A percentile compares a stretch with the other conserved stretches of the same genome.
Conservation (phyloP, 2,888 invertebrate genomes). For the Amphipyra berbera region DNA sequence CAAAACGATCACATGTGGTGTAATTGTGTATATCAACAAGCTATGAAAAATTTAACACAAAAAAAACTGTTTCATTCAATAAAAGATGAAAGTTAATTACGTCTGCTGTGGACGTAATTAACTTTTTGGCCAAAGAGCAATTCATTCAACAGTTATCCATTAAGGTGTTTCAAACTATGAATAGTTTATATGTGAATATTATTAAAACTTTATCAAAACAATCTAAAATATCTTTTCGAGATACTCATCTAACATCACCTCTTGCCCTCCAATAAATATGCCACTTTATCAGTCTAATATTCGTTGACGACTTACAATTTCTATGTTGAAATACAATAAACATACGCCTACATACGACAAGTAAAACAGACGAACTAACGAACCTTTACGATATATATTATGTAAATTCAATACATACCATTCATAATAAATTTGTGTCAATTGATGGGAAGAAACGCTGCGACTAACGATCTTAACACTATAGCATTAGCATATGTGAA, state of each 20-base stretch:
- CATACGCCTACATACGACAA: conserved; percentile 40
- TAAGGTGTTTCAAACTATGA: conserved; percentile 8
- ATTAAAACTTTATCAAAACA: conserved; percentile 5
- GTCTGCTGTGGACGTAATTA: neutral
- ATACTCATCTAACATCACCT: conserved; percentile 41
- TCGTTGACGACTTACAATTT: conserved; percentile 30
- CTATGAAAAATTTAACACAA: too few species aligned
- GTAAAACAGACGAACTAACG: conserved; percentile 59
- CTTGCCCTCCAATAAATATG: conserved; percentile 31
- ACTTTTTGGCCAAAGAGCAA: neutral
- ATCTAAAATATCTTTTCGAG: conserved; percentile 21
- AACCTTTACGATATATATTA: conserved; percentile 61
- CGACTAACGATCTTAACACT: conserved; percentile 58
- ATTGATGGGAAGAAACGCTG: conserved; percentile 61
- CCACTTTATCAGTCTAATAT: conserved; percentile 37
- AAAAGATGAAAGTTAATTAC: too few species aligned
- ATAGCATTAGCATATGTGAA: conserved; percentile 48
- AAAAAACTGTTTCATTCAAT: too few species aligned
- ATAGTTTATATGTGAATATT: conserved; percentile 1
- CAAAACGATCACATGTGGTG: too few species aligned
- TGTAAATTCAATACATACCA: conserved; percentile 37
- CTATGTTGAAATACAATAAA: conserved; percentile 44
- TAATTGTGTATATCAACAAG: too few species aligned
- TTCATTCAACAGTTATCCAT: conserved; percentile 2
- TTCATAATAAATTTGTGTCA: conserved; percentile 57